Evolutionary conservation across 2,113 vertebrate genomes (phyloP), one percentile per base, ranked within the genome.

Genomic region (Emydura subglobosa): DNA sequence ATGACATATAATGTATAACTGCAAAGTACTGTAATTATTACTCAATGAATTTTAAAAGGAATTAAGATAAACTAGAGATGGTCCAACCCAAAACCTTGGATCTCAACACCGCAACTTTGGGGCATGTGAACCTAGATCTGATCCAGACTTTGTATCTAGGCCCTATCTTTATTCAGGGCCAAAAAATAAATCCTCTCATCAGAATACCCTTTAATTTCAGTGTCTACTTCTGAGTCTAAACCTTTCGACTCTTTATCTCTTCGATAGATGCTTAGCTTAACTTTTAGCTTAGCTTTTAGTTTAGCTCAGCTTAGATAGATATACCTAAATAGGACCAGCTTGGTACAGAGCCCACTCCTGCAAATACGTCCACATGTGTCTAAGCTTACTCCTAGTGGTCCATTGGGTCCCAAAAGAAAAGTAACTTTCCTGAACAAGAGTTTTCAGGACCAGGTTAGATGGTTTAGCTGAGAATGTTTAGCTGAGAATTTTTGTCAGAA

Each of bases 41-140:
- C 34, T 39, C n/a, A n/a, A 19, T 72, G n/a, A 80, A 91, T 93
- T 93, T 86, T 4, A 5, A 80, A 61, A 68, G 78, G 81, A 65
- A 1, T 39, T 74, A 6, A 65, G 10, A 4, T 1, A 81, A 61
- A 87, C 61, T 84, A 92, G 90, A 25, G 29, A 88, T 83, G 82
- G 11, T 88, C 50, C 86, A 79, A 31, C 19, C 44, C 91, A 31
- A 44, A 0, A 39, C 80, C 86, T 80, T 94, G 76, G 86, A 88
- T 91, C 92, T 95, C 80, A 78, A 83, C 65, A 84, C n/a, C 17
- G 14, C n/a, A 86, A 85, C 91, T 85, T 5, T 88, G 90, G 89
- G 82, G 83, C 76, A 87, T 86, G 44, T 88, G 57, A 54, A 27
- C 29, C 50, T 79, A 3, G 42, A 22, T 88, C 82, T 3, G 6